phyloP scores from a whole-genome alignment of 2,113 vertebrate species.

The Macheiramphus alcinus region DNA sequence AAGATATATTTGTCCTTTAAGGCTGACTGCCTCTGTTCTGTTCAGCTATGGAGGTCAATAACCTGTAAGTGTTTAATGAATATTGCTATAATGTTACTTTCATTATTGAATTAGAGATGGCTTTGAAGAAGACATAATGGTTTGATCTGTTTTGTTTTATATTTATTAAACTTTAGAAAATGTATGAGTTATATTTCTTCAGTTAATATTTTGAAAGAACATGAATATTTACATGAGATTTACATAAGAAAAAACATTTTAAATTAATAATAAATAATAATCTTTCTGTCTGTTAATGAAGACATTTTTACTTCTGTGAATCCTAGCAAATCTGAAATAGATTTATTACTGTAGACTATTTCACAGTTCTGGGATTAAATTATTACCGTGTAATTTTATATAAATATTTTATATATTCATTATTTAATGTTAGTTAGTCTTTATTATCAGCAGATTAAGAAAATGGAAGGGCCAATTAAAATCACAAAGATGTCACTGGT shows the following conservation, averaged over 20 bases:
- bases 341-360: constrained; percentile 42
- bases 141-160: constrained; percentile 55
- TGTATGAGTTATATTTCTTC: background rate
- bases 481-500: background rate
- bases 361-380: constrained; percentile 11
- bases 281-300: background rate
- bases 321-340: constrained; percentile 16
- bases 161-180: constrained; percentile 58
- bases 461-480: constrained; percentile 15
- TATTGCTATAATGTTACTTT: constrained; percentile 60
- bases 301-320: constrained; percentile 12
- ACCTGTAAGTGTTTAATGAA: constrained; percentile 68
- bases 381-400: constrained; percentile 15
- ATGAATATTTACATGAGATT: constrained; percentile 1
- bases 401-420: constrained; percentile 42
- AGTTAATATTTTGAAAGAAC: constrained; percentile 29
- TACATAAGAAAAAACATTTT: background rate
- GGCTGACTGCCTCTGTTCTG: constrained; percentile 57
- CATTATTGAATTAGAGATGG: constrained; percentile 66
- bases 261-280: constrained; percentile 28
- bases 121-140: constrained; percentile 51
- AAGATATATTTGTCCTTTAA: constrained; percentile 68
- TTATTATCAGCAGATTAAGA: constrained; percentile 4
- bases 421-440: constrained; percentile 37
- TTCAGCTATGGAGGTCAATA: constrained; percentile 66